Percentiles rank a stretch among this genome's conserved stretches.
Conservation (phyloP, 2,113 vertebrate genomes). For the Notothenia rossii region DNA sequence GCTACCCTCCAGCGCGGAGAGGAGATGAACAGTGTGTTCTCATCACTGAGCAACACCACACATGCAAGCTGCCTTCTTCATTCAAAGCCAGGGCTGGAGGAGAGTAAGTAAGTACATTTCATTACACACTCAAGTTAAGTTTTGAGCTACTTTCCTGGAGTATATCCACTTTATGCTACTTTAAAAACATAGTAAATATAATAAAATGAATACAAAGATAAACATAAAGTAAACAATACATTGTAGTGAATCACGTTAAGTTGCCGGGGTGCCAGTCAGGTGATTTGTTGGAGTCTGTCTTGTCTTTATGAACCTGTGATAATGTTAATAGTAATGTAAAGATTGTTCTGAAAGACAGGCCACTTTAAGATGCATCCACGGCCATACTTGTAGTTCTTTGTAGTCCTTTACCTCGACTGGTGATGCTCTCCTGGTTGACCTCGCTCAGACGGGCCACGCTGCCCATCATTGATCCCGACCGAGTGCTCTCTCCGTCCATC, state of each 20-base stretch:
- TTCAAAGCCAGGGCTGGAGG: no score
- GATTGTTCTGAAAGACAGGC: neutral
- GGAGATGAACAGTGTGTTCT: conserved; percentile 48
- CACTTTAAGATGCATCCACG: neutral
- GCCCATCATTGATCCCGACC: conserved; percentile 95
- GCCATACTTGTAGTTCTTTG: conserved; percentile 34
- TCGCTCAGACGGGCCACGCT: conserved; percentile 93
- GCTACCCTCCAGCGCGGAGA: conserved; percentile 43
- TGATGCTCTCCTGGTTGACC: conserved; percentile 94
- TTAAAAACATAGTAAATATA: neutral
- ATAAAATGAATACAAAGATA: no score
- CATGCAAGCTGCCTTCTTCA: conserved; percentile 20
- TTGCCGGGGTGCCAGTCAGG: no score
- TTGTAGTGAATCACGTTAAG: no score
- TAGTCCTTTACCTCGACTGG: conserved; percentile 82
- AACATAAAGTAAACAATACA: no score
- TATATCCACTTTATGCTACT: neutral
- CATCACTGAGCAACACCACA: conserved; percentile 57
- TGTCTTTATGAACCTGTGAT: no score
- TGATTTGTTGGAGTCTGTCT: no score
- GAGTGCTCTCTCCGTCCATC: conserved; percentile 95
- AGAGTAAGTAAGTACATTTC: no score
- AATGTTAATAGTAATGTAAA: neutral
- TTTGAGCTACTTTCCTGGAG: neutral
- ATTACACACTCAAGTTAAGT: neutral